Evolutionary conservation across 2,888 invertebrate species (phyloP).

Genomic region (Tenthredo distinguenda): DNA sequence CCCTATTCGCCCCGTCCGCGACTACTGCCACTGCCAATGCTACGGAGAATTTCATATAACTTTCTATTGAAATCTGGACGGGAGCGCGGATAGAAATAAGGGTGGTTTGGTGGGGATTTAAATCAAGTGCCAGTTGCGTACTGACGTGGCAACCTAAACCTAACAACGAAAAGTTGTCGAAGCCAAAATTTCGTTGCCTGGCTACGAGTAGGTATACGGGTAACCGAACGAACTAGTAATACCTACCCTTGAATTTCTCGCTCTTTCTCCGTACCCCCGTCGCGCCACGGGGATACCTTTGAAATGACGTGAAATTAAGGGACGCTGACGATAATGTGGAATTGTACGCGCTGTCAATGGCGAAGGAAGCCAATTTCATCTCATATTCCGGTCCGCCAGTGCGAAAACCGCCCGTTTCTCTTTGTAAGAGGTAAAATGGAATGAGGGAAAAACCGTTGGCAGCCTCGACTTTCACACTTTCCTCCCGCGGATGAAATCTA

Average conservation of each 20-base stretch:
- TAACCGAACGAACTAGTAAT: constrained; percentile 7
- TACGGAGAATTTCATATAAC: constrained; percentile 70
- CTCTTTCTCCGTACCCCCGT: not conserved
- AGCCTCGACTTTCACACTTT: constrained; percentile 48
- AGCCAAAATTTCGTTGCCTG: constrained; percentile 34
- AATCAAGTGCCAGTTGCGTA: constrained; percentile 57
- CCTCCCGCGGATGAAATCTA: constrained; percentile 40
- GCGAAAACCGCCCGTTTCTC: constrained; percentile 48
- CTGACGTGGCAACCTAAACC: constrained; percentile 28
- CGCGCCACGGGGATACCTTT: constrained; percentile 35
- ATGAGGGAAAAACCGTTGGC: constrained; percentile 26
- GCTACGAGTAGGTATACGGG: not conserved
- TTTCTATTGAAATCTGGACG: constrained; percentile 70
- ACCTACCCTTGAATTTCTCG: not conserved
- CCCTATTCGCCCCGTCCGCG: constrained; percentile 21
- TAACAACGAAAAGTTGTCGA: constrained; percentile 45
- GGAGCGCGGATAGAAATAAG: constrained; percentile 60
- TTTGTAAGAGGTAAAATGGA: constrained; percentile 9
- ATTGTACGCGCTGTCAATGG: constrained; percentile 48
- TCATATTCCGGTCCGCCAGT: constrained; percentile 42
- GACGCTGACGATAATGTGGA: constrained; percentile 41
- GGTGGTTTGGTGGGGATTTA: constrained; percentile 57
- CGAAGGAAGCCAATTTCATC: constrained; percentile 51
- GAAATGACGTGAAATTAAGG: constrained; percentile 51
- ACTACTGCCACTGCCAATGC: constrained; percentile 62